Percentiles rank a stretch among this genome's conserved stretches.
These are phyloP conservation scores for Drosophila recens DNA, from an alignment of 2,888 invertebrate species.

Conservation along the genomic window DNA sequence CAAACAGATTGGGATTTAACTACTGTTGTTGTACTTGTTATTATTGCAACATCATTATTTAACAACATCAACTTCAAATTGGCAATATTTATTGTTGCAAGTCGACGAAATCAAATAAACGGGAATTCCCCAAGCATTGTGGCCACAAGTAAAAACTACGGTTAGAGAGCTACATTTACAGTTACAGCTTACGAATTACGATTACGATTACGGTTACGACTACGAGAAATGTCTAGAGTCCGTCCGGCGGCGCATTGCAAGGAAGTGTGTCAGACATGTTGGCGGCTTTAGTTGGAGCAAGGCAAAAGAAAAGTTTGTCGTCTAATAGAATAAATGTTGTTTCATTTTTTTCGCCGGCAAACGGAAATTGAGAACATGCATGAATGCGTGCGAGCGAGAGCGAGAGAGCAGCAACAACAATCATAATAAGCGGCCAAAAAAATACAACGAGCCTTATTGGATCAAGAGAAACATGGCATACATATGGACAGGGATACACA, in stretches of 20 bases:
- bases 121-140: slow-evolving; percentile 37
- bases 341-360: slow-evolving; percentile 34
- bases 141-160: not conserved
- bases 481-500: slow-evolving; percentile 41
- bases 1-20: not conserved
- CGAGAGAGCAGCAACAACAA: slow-evolving; percentile 28
- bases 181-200: not conserved
- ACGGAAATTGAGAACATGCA: slow-evolving; percentile 24
- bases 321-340: slow-evolving; percentile 70
- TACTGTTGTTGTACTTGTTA: slow-evolving; percentile 20
- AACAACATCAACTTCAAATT: slow-evolving; percentile 34
- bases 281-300: slow-evolving; percentile 23
- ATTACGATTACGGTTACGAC: not conserved
- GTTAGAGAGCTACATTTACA: not conserved
- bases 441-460: slow-evolving; percentile 62
- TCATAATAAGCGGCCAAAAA: slow-evolving; percentile 20
- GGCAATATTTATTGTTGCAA: slow-evolving; percentile 27
- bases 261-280: slow-evolving; percentile 69
- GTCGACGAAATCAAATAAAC: not conserved
- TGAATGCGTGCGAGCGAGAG: slow-evolving; percentile 24
- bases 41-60: slow-evolving; percentile 6
- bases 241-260: slow-evolving; percentile 17
- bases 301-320: slow-evolving; percentile 52
- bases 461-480: slow-evolving; percentile 64
- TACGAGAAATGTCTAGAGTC: not conserved